A percentile compares a stretch with the other conserved stretches of the same genome.
These are phyloP conservation scores for Muscidifurax raptorellus DNA, from an alignment of 1,140 invertebrate genomes.

Conservation along the genomic window DNA sequence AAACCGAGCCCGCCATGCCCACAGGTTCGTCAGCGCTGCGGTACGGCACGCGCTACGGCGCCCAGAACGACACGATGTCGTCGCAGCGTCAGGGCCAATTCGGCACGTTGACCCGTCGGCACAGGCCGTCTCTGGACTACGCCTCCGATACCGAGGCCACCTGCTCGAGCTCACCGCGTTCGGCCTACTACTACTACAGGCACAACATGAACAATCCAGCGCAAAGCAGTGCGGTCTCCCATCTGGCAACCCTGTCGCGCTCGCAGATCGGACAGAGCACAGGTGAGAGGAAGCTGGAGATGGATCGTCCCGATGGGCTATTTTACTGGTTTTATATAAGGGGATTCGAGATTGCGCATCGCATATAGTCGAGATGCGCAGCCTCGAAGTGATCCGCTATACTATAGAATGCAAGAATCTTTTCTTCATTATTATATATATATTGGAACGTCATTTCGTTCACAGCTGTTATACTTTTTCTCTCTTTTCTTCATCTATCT, in stretches of 20 bases:
- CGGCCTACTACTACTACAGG: slow-evolving; percentile 87
- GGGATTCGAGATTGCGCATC: background rate
- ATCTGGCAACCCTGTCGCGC: slow-evolving; percentile 72
- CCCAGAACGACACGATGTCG: slow-evolving; percentile 74
- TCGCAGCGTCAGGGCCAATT: slow-evolving; percentile 69
- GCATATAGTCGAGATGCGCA: background rate
- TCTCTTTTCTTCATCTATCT: background rate
- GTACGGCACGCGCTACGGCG: slow-evolving; percentile 78
- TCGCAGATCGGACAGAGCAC: slow-evolving; percentile 73
- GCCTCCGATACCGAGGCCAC: slow-evolving; percentile 96
- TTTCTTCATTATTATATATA: slow-evolving; percentile 2
- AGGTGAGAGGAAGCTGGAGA: slow-evolving; percentile 58
- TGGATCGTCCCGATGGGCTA: too few relatives aligned
- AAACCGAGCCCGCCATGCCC: background rate
- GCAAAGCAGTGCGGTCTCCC: slow-evolving; percentile 70
- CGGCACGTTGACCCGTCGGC: slow-evolving; percentile 80
- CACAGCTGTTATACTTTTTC: background rate
- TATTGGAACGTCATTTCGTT: background rate
- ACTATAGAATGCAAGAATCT: slow-evolving; percentile 1
- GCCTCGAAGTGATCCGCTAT: too few relatives aligned
- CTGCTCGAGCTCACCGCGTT: slow-evolving; percentile 81
- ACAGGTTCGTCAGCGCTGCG: slow-evolving; percentile 73
- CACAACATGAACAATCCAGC: slow-evolving; percentile 73
- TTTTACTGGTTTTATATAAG: too few relatives aligned
- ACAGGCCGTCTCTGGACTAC: slow-evolving; percentile 87